A percentile compares a stretch with the other conserved stretches of the same genome.
These are phyloP conservation scores for Malthinus seriepunctatus DNA, from an alignment of 2,888 invertebrate genomes.

Conservation along the genomic window DNA sequence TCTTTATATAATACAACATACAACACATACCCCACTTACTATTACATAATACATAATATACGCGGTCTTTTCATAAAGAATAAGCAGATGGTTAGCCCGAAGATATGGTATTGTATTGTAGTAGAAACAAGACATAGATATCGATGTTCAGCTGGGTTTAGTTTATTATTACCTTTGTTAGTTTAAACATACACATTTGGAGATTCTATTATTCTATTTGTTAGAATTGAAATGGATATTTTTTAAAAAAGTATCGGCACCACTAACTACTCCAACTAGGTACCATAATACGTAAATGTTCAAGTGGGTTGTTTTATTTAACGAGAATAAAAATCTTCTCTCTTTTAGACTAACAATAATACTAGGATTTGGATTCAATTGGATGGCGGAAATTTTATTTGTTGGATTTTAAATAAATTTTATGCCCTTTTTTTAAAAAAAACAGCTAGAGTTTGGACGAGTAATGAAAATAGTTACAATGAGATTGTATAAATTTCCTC, in stretches of 20 bases:
- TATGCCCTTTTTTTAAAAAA: no score
- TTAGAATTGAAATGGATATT: conserved; percentile 27
- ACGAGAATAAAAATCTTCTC: no score
- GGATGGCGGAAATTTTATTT: no score
- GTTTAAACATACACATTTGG: conserved; percentile 14
- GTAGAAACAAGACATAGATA: conserved; percentile 41
- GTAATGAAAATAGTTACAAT: no score
- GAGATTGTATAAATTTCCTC: no score
- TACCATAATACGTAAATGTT: no score
- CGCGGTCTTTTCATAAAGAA: conserved; percentile 37
- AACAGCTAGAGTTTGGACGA: no score
- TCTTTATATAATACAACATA: conserved; percentile 20
- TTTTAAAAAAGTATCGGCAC: not conserved
- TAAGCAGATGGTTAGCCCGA: conserved; percentile 39
- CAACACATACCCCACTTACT: conserved; percentile 35
- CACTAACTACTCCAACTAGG: no score
- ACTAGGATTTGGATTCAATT: no score
- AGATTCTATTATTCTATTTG: conserved; percentile 22
- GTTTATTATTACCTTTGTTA: conserved; percentile 31
- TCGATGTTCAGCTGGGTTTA: conserved; percentile 33
- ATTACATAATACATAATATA: conserved; percentile 35
- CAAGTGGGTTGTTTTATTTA: no score
- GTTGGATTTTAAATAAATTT: no score
- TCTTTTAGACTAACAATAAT: no score
- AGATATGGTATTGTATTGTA: conserved; percentile 37